Evolutionary conservation across 2,888 invertebrate genomes (phyloP).

Genomic region (Nudaria mundana): DNA sequence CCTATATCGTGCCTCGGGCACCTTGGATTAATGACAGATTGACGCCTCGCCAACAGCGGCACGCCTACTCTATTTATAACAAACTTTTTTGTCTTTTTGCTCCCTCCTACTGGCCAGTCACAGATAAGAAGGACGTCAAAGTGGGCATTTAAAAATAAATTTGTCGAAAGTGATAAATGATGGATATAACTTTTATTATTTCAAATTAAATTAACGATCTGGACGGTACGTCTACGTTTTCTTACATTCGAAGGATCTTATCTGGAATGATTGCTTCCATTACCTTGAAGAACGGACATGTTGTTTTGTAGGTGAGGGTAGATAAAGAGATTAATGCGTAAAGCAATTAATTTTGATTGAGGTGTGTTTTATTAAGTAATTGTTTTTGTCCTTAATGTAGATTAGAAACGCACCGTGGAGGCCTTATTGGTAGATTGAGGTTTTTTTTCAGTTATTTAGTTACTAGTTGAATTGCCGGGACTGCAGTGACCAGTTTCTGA

Average conservation of each 20-base stretch:
- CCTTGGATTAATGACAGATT: conserved; percentile 45
- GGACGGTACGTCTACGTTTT: conserved; percentile 73
- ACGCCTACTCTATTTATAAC: conserved; percentile 67
- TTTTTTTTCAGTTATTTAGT: conserved; percentile 28
- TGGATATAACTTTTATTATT: conserved; percentile 79
- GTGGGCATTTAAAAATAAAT: conserved; percentile 80
- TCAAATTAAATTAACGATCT: conserved; percentile 80
- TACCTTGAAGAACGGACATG: conserved; percentile 72
- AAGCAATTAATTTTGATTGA: conserved; percentile 81
- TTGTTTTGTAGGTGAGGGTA: conserved; percentile 71
- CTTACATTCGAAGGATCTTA: conserved; percentile 80
- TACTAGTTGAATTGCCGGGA: conserved; percentile 6
- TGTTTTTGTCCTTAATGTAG: conserved; percentile 73
- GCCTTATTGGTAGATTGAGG: conserved; percentile 39
- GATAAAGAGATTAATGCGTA: conserved; percentile 80
- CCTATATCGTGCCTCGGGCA: conserved; percentile 16
- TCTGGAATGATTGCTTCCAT: conserved; percentile 80
- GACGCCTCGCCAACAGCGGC: conserved; percentile 59
- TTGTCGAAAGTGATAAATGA: conserved; percentile 81
- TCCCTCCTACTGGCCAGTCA: conserved; percentile 57
- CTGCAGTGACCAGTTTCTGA: neutral
- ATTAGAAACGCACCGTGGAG: conserved; percentile 59
- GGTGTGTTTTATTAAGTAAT: conserved; percentile 79
- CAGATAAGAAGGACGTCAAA: conserved; percentile 70
- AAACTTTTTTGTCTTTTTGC: conserved; percentile 55